These are phyloP conservation scores for Achlya flavicornis DNA, from an alignment of 2,888 invertebrate species.

Conservation along the genomic window DNA sequence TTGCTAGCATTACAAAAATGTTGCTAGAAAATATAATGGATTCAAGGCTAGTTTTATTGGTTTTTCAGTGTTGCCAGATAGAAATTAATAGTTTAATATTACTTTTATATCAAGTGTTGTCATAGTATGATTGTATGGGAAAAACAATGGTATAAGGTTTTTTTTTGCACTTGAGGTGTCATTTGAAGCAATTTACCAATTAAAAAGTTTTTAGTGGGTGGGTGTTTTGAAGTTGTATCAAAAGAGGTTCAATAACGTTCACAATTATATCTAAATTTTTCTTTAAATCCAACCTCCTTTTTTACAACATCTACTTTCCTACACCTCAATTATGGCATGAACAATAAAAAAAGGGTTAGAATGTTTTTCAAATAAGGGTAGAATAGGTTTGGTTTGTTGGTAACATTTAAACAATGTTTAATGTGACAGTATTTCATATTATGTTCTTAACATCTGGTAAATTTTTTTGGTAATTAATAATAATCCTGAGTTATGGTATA, in stretches of 20 bases:
- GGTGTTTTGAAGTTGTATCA: not conserved
- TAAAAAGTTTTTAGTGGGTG: not conserved
- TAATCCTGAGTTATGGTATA: not conserved
- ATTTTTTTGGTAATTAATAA: no score
- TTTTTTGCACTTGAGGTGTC: not conserved
- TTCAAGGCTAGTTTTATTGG: not conserved
- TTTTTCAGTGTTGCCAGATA: constrained; percentile 25
- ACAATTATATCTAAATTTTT: not conserved
- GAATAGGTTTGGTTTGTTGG: constrained; percentile 3
- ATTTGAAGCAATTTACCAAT: not conserved
- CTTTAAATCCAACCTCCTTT: not conserved
- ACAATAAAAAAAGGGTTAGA: not conserved
- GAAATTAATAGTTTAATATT: not conserved
- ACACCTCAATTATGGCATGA: not conserved
- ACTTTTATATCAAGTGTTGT: not conserved
- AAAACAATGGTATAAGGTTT: not conserved
- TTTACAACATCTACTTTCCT: not conserved
- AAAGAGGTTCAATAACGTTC: not conserved
- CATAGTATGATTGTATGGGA: not conserved
- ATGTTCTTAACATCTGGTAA: not conserved
- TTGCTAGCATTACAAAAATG: not conserved
- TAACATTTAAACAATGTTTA: not conserved
- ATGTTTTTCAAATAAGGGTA: not conserved
- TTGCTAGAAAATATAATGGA: not conserved
- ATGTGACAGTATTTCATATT: not conserved